Evolutionary conservation across 1,140 invertebrate genomes (phyloP), one percentile per base, ranked within the genome.

Genomic region (Metaphire vulgaris): DNA sequence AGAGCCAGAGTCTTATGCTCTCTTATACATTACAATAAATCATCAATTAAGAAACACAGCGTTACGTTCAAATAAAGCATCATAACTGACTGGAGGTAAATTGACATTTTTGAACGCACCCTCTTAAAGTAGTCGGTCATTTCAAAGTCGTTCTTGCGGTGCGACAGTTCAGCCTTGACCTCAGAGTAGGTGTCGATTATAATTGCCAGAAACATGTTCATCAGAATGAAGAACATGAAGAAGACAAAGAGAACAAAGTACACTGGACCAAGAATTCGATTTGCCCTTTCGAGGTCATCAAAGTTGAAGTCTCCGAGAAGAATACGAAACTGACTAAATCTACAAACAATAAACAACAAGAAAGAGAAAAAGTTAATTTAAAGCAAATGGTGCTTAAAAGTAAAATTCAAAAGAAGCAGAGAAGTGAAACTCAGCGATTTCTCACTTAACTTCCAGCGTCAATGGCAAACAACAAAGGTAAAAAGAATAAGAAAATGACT

Each of bases 121-220:
- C 81, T 83, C 82, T 89, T 89, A 82, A 90, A 88, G 83, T 89
- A 90, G 81, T 90, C 89, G 2, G 86, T 87, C 83, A 91, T 88
- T 81, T 91, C 89, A 83, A 91, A 89, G 81, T 91, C 90, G 80
- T 90, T 89, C 77, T 88, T 88, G 76, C 90, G 87, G 70, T 88
- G 86, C 85, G 66, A 91, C 87, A 82, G 92, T 90, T 12, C 87
- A 33, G 89, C 86, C 83, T 92, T 93, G 65, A 87, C 86, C 76
- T 87, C 85, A 33, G 84, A 83, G 82, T 86, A 87, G 41, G 85
- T 92, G 82, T 93, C 92, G 81, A 92, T 92, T 78, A 93, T 92
- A 79, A 93, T 93, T 74, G 92, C 92, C 83, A 93, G 83, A 84
- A 93, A 93, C 92, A 93, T 93, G 84, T 93, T 93, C 88, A 93